phyloP scores from a whole-genome alignment of 2,888 invertebrate genomes.

The Achlya flavicornis region DNA sequence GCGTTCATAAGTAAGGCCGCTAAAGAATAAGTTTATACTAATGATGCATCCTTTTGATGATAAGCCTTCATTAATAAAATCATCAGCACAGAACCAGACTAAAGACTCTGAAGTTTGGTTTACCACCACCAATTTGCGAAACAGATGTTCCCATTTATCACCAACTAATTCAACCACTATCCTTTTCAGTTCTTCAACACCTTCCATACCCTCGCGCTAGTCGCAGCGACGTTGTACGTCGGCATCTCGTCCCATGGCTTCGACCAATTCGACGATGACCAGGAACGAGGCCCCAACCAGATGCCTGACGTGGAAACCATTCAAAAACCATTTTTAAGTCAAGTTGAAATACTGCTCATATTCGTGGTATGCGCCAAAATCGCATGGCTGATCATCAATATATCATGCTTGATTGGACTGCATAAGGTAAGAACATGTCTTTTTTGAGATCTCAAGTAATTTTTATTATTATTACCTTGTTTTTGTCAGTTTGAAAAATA shows the following conservation, averaged over 20 bases:
- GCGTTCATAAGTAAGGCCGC: too few species aligned
- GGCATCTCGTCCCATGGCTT: slow-evolving; percentile 46
- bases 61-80: too few species aligned
- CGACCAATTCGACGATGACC: slow-evolving; percentile 37
- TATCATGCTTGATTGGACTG: slow-evolving; percentile 51
- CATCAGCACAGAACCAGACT: too few species aligned
- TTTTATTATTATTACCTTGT: too few species aligned
- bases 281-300: slow-evolving; percentile 14
- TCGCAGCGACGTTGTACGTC: slow-evolving; percentile 35
- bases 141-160: too few species aligned
- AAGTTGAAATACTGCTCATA: slow-evolving; percentile 38
- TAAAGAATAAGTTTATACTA: too few species aligned
- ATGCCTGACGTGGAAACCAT: slow-evolving; percentile 26
- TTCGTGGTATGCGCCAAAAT: slow-evolving; percentile 39
- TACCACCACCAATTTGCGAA: too few species aligned
- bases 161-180: slow-evolving; percentile 2
- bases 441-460: too few species aligned
- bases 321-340: slow-evolving; percentile 31
- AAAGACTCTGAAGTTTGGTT: too few species aligned
- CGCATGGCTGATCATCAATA: slow-evolving; percentile 45
- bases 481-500: too few species aligned
- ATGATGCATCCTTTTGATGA: too few species aligned
- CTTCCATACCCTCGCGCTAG: slow-evolving; percentile 38
- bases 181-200: slow-evolving; percentile 41
- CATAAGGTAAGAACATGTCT: slow-evolving; percentile 50